Base-by-base conservation (phyloP, 2,888 invertebrate genomes). In the Bugula neritina region DNA sequence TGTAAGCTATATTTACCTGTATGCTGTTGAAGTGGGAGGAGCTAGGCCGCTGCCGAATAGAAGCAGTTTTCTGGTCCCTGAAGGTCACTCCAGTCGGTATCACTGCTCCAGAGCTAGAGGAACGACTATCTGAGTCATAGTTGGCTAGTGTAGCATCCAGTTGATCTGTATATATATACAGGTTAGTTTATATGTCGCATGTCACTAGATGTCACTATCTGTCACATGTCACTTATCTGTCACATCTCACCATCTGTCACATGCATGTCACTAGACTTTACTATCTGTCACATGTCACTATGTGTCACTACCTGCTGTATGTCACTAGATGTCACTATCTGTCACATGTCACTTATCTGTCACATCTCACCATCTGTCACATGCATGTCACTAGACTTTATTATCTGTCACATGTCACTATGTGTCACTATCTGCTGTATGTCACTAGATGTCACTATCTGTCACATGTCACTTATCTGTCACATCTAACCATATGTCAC, bases 51-150 rank as follows among this genome's bases (percentile, higher is more conserved):
- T 92, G 52, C n/a, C 70, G 2, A 17, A 70, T 70, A 54, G 2
- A 92, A 92, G 75, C 92, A 92, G 85, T 92, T 92, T 84, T 93
- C 93, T 70, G 91, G 91, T 84, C 92, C 92, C 85, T 80, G 87
- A 74, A 86, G 81, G 71, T 89, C 84, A 77, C 93, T 89, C 80
- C 92, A 91, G 85, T 92, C 92, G 54, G 93, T 93, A 84, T 91
- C 3, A 25, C 31, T 35, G 73, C 73, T 72, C 73, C 74, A 52
- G 72, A 23, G 55, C 75, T 29, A 43, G 72, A 69, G 29, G 72
- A 34, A 43, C 71, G 55, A 25, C 69, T 72, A 55, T 55, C 52
- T 55, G 71, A 13, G 54, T 80, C 80, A 75, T 78, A 79, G 73
- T 79, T 78, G 1, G 77, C 78, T 69, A 84, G 75, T 21, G 81